phyloP scores from a whole-genome alignment of 1,140 invertebrate genomes.

The Drosophila miranda region DNA sequence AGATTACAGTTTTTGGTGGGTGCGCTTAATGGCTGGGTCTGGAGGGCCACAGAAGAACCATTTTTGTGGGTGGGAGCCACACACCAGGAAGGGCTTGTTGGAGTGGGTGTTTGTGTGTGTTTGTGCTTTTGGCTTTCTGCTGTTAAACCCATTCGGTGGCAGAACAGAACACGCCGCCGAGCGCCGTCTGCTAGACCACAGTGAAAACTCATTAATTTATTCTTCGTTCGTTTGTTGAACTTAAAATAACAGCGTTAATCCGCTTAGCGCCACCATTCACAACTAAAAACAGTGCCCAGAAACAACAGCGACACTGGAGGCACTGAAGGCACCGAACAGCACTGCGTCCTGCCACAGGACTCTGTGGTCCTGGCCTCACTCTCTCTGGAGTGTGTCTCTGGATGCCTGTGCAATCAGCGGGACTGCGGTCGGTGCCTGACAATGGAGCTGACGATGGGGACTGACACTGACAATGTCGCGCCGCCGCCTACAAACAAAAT shows the following conservation, averaged over 20 bases:
- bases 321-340: neutral
- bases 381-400: conserved; percentile 1
- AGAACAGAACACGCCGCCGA: conserved; percentile 1
- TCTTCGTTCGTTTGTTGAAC: conserved; percentile 78
- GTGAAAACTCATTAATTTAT: conserved; percentile 81
- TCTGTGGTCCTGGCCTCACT: neutral
- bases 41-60: conserved; percentile 19
- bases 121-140: conserved; percentile 71
- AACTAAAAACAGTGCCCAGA: conserved; percentile 67
- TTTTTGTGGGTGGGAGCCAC: conserved; percentile 2
- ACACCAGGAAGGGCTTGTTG: conserved; percentile 1
- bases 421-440: conserved; percentile 53
- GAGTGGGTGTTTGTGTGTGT: conserved; percentile 33
- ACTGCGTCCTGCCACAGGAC: neutral
- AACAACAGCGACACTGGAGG: conserved; percentile 23
- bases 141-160: conserved; percentile 64
- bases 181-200: conserved; percentile 57
- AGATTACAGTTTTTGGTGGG: conserved; percentile 62
- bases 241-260: conserved; percentile 81
- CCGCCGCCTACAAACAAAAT: conserved; percentile 73
- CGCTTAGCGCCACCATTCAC: conserved; percentile 70
- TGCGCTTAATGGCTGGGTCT: conserved; percentile 57
- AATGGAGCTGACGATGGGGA: conserved; percentile 43
- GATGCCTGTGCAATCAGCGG: conserved; percentile 35
- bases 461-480: conserved; percentile 58